phyloP scores from a whole-genome alignment of 2,888 invertebrate species.

The Meta bourneti region DNA sequence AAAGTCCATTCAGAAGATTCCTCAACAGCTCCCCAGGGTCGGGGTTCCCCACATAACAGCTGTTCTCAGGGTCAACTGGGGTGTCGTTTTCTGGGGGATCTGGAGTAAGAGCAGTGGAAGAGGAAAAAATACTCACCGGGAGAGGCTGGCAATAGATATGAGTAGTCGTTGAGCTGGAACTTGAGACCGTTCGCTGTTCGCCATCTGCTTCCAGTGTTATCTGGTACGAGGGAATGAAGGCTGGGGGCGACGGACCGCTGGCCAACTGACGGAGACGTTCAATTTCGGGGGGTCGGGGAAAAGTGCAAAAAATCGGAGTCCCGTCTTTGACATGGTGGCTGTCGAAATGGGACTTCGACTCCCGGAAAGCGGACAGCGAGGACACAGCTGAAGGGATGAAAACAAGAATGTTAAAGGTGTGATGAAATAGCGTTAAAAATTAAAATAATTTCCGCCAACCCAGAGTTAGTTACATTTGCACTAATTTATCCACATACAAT shows the following conservation, averaged over 20 bases:
- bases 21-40: too few species aligned
- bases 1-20: too few species aligned
- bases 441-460: too few species aligned
- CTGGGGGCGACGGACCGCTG: conserved; percentile 54
- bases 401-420: too few species aligned
- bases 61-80: not conserved
- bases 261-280: conserved; percentile 54
- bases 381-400: conserved; percentile 40
- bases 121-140: conserved; percentile 30
- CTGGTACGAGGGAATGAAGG: conserved; percentile 36
- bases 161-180: conserved; percentile 27
- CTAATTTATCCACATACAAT: too few species aligned
- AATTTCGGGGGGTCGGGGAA: conserved; percentile 47
- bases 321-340: conserved; percentile 19
- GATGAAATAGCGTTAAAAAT: too few species aligned
- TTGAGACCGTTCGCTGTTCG: not conserved
- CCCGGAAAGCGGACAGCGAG: conserved; percentile 22
- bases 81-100: not conserved
- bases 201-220: conserved; percentile 55
- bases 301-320: conserved; percentile 27
- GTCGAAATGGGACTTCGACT: not conserved
- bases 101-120: not conserved
- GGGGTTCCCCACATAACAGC: not conserved
- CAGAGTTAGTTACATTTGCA: too few species aligned
- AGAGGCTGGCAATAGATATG: conserved; percentile 68